Conservation (phyloP, 2,888 invertebrate species). For the Clepsis dumicolana region DNA sequence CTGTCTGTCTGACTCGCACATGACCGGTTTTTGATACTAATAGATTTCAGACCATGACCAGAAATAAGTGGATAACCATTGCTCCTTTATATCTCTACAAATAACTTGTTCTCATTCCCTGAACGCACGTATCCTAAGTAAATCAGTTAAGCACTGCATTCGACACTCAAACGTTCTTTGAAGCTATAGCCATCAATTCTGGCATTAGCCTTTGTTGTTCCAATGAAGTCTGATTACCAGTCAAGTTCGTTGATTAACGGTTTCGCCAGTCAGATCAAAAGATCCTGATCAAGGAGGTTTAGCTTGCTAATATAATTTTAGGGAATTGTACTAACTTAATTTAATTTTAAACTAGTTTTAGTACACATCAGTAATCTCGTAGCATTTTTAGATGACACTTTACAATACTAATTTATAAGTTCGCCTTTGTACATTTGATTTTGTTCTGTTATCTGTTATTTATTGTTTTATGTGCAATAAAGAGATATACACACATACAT, state of each 20-base stretch:
- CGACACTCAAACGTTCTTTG: slow-evolving; percentile 23
- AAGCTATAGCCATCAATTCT: slow-evolving; percentile 21
- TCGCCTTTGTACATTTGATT: too few relatives aligned
- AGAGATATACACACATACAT: too few relatives aligned
- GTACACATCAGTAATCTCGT: too few relatives aligned
- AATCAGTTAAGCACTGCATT: slow-evolving; percentile 12
- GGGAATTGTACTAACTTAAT: background rate
- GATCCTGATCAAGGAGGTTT: background rate
- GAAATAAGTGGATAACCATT: background rate
- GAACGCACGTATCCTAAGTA: background rate
- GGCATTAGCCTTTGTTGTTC: slow-evolving; percentile 27
- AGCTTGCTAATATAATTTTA: background rate
- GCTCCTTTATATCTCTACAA: background rate
- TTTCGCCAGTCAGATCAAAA: background rate
- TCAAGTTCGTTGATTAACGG: slow-evolving; percentile 16
- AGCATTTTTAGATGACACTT: too few relatives aligned
- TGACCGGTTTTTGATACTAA: too few relatives aligned
- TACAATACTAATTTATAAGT: too few relatives aligned
- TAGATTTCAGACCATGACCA: too few relatives aligned
- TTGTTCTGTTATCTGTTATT: too few relatives aligned
- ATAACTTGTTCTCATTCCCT: background rate
- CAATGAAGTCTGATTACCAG: slow-evolving; percentile 30
- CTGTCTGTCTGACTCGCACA: too few relatives aligned
- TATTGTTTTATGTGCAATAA: too few relatives aligned
- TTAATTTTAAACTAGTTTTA: too few relatives aligned